A percentile compares a stretch with the other conserved stretches of the same genome.
Evolutionary conservation across 2,113 vertebrate genomes (phyloP).

Genomic region (Ciconia stormi): DNA sequence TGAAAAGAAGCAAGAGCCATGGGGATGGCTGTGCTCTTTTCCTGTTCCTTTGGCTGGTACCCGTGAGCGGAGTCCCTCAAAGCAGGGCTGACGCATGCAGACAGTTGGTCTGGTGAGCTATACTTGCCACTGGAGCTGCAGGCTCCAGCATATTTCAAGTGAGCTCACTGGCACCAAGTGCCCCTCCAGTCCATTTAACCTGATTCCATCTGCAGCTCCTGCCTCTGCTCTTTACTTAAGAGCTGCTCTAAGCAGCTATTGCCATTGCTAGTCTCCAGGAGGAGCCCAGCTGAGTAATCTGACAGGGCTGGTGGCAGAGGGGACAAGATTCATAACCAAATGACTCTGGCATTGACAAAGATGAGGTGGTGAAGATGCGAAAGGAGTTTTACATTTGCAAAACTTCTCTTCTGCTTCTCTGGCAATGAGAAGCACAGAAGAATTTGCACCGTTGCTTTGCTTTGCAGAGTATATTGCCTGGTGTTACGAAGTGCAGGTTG

Average conservation of each 20-base stretch:
- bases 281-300: background rate
- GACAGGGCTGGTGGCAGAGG: background rate
- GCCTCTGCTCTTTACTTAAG: background rate
- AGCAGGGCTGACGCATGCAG: background rate
- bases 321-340: background rate
- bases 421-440: background rate
- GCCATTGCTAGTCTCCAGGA: background rate
- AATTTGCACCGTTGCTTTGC: background rate
- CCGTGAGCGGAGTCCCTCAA: background rate
- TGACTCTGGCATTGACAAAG: background rate
- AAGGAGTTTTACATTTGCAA: background rate
- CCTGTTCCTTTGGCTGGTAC: background rate
- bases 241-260: background rate
- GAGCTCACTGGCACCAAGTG: background rate
- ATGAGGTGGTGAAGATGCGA: background rate
- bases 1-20: background rate
- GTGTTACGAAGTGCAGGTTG: background rate
- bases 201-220: background rate
- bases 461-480: background rate
- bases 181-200: background rate
- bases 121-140: background rate
- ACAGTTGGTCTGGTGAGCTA: background rate
- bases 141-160: background rate
- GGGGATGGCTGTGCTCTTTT: background rate
- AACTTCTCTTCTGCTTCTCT: background rate